Evolutionary conservation across 2,113 vertebrate species (phyloP).

Genomic region (Erinaceus europaeus): DNA sequence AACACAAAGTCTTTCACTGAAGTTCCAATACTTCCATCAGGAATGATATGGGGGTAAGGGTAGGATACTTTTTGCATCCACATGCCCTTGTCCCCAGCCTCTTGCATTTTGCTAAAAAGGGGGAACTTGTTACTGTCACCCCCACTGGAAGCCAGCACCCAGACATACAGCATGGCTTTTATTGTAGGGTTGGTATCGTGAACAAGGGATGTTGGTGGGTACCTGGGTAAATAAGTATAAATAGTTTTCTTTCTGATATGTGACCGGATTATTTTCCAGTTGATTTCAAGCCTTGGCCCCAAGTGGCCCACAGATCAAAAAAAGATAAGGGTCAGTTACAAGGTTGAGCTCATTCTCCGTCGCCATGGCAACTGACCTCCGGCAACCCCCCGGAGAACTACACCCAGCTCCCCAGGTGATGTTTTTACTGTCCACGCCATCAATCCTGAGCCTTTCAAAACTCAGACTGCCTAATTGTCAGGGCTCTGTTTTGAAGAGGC

Average conservation of each 20-base stretch:
- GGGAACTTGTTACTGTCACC: too few relatives aligned
- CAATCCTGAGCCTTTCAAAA: constrained; percentile 85
- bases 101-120: neutral
- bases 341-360: constrained; percentile 91
- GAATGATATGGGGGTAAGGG: neutral
- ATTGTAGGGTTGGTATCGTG: neutral
- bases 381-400: constrained; percentile 91
- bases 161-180: neutral
- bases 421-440: constrained; percentile 87
- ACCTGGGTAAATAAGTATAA: constrained; percentile 84
- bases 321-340: constrained; percentile 97
- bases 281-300: constrained; percentile 87
- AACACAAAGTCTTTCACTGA: too few relatives aligned
- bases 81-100: accelerated
- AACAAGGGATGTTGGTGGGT: constrained; percentile 54
- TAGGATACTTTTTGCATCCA: neutral
- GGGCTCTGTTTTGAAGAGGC: constrained; percentile 62
- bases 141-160: too few relatives aligned
- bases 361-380: constrained; percentile 97
- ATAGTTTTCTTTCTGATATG: constrained; percentile 87
- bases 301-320: constrained; percentile 88
- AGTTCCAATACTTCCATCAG: neutral
- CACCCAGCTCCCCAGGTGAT: constrained; percentile 89
- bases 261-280: constrained; percentile 89
- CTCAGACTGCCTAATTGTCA: constrained; percentile 80